These are phyloP conservation scores for Dilophus febrilis DNA, from an alignment of 2,888 invertebrate species.

Conservation along the genomic window DNA sequence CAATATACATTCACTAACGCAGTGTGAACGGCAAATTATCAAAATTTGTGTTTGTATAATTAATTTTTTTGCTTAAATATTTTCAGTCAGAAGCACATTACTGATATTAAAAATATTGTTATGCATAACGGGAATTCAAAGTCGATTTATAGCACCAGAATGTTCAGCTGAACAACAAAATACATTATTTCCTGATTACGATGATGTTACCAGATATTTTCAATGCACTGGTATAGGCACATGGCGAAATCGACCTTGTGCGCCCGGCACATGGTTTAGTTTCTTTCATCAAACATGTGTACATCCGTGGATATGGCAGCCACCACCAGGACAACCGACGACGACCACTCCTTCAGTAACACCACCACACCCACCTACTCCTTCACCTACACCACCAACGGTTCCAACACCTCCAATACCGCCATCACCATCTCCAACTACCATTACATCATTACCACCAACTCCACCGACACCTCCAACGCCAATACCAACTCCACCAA, in stretches of 20 bases:
- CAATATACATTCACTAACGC: too few species aligned
- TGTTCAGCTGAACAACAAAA: conserved; percentile 20
- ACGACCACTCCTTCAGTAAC: conserved; percentile 21
- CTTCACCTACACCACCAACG: neutral
- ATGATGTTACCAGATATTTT: conserved; percentile 21
- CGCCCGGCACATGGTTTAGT: conserved; percentile 21
- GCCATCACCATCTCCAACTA: neutral
- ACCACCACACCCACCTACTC: conserved; percentile 11
- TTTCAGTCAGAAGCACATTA: too few species aligned
- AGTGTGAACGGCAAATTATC: too few species aligned
- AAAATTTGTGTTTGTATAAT: too few species aligned
- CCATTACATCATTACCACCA: neutral
- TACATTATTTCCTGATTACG: conserved; percentile 26
- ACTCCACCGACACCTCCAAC: neutral
- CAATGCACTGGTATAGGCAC: conserved; percentile 17
- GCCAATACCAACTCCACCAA: neutral
- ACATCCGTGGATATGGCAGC: conserved; percentile 6
- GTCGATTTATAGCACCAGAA: conserved; percentile 16
- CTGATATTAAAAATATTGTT: too few species aligned
- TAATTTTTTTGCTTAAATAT: too few species aligned
- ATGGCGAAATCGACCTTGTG: conserved; percentile 17
- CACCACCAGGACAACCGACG: conserved; percentile 7
- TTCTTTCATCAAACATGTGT: conserved; percentile 23
- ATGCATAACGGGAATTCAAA: too few species aligned
- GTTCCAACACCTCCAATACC: neutral